Conservation (phyloP, 2,113 vertebrate genomes). For the Trematocara zebra region DNA sequence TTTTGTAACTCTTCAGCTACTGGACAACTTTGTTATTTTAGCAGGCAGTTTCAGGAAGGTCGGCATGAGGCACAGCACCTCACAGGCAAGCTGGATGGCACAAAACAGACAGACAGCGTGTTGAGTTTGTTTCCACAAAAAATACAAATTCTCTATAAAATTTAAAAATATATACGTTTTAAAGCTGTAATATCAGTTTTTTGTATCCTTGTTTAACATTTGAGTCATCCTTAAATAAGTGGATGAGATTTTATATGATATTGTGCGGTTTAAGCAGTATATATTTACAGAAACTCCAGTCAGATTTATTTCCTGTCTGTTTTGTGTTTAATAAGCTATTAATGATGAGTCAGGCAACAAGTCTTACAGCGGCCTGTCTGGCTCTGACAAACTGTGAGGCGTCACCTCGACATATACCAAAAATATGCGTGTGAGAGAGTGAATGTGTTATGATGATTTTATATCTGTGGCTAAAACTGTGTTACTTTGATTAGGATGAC, state of each 20-base stretch:
- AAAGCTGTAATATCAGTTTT: neutral
- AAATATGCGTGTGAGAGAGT: neutral
- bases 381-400: slow-evolving; percentile 50
- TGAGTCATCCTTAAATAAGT: neutral
- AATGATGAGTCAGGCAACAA: slow-evolving; percentile 68
- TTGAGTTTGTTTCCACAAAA: neutral
- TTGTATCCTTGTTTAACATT: neutral
- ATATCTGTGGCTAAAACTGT: neutral
- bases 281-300: neutral
- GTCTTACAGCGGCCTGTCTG: slow-evolving; percentile 58
- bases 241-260: neutral
- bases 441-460: neutral
- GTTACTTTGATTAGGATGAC: neutral
- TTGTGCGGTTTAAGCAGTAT: neutral
- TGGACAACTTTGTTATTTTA: neutral
- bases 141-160: neutral
- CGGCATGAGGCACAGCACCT: neutral
- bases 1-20: neutral
- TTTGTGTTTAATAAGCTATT: slow-evolving; percentile 14
- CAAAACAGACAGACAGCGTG: slow-evolving; percentile 7
- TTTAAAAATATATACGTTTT: neutral
- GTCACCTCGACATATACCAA: slow-evolving; percentile 22
- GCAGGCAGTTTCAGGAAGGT: slow-evolving; percentile 48
- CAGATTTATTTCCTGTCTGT: neutral
- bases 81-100: neutral